Percentiles rank a stretch among this genome's conserved stretches.
Conservation (phyloP, 2,888 invertebrate species). For the Apotomis turbidana region DNA sequence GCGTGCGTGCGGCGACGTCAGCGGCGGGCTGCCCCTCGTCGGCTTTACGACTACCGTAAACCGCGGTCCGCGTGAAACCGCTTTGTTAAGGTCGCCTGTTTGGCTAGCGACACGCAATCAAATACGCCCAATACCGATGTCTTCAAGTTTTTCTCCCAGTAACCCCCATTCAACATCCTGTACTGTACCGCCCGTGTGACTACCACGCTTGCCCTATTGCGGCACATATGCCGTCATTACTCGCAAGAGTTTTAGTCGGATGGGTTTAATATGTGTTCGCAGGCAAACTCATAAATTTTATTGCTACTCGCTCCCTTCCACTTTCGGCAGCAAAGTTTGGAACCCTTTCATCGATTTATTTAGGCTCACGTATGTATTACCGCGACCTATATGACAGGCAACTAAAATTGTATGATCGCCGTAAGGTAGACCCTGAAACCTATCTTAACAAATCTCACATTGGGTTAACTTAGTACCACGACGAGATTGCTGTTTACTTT, state of each 20-base stretch:
- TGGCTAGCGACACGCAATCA: slow-evolving; percentile 44
- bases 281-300: slow-evolving; percentile 46
- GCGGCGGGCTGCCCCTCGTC: slow-evolving; percentile 54
- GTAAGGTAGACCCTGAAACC: neutral
- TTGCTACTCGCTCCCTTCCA: slow-evolving; percentile 40
- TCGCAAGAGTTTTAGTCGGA: slow-evolving; percentile 35
- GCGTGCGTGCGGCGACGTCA: slow-evolving; percentile 52
- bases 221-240: slow-evolving; percentile 28
- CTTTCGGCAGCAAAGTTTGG: slow-evolving; percentile 42
- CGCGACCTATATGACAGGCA: slow-evolving; percentile 7
- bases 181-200: neutral
- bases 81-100: slow-evolving; percentile 44
- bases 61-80: slow-evolving; percentile 42
- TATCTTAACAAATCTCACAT: slow-evolving; percentile 21
- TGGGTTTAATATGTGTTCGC: slow-evolving; percentile 45
- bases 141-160: slow-evolving; percentile 12
- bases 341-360: slow-evolving; percentile 43
- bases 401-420: slow-evolving; percentile 16
- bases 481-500: slow-evolving; percentile 8
- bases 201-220: neutral
- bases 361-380: slow-evolving; percentile 20
- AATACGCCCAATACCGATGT: slow-evolving; percentile 35
- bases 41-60: slow-evolving; percentile 56
- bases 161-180: neutral
- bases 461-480: neutral